Evolutionary conservation across 2,797 vertebrate genomes (phyloP), one percentile per base, ranked within the genome.

Genomic region (Sebastes kiyomatsui): DNA sequence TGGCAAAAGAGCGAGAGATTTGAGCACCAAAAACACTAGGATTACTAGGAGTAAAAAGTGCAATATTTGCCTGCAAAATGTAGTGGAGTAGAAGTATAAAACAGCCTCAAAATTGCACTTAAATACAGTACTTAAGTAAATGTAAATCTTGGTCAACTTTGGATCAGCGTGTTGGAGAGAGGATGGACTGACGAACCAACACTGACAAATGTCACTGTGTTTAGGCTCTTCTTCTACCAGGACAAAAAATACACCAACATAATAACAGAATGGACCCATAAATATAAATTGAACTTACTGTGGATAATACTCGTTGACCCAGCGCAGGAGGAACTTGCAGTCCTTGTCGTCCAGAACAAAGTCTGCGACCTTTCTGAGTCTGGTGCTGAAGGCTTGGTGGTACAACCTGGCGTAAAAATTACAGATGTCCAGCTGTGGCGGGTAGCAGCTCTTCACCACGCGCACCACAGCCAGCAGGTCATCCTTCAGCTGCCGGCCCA

Each of bases 241-340:
- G 18, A 30, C 25, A 54, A n/a, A 22, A 52, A 2, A 23, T 22
- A 68, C 20, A 54, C 27, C 12, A 13, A 38, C n/a, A 7, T 23
- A 54, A 4, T 7, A 28, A n/a, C 11, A 52, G 14, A 27, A 46
- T n/a, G 18, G 20, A 38, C 18, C 12, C 20, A 55, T 1, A 67
- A 42, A 16, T 18, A 52, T 8, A 38, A 1, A 32, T 0, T 60
- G 60, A 18, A 90, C 97, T 97, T 91, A 99, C 98, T 92, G 92
- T 71, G 97, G 97, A 84, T 99, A 99, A 30, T 92, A 54, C 13
- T 94, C 92, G 49, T 97, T 94, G 65, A 96, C 96, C 97, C 97
- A 99, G 5, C 35, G 79, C 79, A 99, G 95, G 10, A 99, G 81
- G 49, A 94, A 91, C 0, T 74, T 79, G 74, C 90, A 84, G 88